These are phyloP conservation scores for Anarhynchus alexandrinus DNA, from an alignment of 2,113 vertebrate species.

Conservation along the genomic window DNA sequence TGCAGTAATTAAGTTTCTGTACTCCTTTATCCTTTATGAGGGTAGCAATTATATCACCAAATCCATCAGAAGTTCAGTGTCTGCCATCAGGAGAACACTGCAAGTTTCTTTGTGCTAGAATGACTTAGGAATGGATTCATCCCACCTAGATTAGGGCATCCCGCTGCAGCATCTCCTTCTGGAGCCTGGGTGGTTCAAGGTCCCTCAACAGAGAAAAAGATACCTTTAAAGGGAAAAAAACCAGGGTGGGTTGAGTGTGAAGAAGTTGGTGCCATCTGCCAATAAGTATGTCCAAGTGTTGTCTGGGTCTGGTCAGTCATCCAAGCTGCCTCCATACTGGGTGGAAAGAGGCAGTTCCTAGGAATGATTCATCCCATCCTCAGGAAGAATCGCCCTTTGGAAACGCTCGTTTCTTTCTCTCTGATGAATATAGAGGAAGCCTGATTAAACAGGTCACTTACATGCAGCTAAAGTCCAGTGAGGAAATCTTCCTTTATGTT, in stretches of 20 bases:
- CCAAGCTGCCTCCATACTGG: not conserved
- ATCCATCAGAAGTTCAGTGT: not conserved
- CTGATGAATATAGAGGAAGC: not conserved
- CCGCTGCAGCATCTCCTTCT: not conserved
- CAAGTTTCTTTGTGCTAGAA: not conserved
- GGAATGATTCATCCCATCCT: not conserved
- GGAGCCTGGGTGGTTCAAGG: not conserved
- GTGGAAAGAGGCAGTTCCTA: not conserved
- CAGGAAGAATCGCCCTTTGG: not conserved
- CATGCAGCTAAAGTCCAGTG: no score
- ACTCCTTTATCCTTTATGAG: not conserved
- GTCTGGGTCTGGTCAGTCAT: not conserved
- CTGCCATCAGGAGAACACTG: not conserved
- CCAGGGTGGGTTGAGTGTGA: not conserved
- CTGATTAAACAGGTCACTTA: not conserved
- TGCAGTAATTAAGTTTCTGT: not conserved
- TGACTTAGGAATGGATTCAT: not conserved
- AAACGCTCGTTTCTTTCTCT: not conserved
- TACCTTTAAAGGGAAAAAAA: not conserved
- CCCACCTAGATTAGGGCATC: not conserved
- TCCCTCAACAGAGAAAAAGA: not conserved
- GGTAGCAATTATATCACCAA: not conserved
- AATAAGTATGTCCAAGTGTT: not conserved
- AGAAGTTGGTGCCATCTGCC: not conserved
- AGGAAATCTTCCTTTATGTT: not conserved